Conservation (phyloP, 1,140 invertebrate species). For the Heliconius melpomene region DNA sequence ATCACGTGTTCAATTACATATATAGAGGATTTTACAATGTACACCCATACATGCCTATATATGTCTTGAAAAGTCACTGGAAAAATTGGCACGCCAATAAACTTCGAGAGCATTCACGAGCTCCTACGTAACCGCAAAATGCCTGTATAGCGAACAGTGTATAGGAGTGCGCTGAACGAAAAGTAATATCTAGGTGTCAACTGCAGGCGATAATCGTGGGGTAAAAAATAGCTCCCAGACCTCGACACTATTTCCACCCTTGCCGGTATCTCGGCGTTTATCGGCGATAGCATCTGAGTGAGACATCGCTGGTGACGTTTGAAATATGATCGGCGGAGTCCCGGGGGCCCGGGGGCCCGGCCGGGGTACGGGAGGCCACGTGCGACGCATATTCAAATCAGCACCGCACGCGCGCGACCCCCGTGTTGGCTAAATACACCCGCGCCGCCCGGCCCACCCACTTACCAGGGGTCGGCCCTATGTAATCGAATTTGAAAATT, state of each 20-base stretch:
- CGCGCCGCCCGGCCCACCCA: conserved; percentile 76
- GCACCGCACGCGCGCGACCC: conserved; percentile 75
- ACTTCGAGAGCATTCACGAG: conserved; percentile 62
- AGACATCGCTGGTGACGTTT: conserved; percentile 80
- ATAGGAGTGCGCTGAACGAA: conserved; percentile 59
- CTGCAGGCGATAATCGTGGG: conserved; percentile 76
- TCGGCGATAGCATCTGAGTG: conserved; percentile 80
- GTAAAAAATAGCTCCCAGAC: conserved; percentile 75
- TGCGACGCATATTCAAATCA: conserved; percentile 79
- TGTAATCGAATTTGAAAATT: conserved; percentile 82
- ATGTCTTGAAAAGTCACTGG: conserved; percentile 37
- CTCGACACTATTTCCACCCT: conserved; percentile 73
- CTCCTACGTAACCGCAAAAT: conserved; percentile 61
- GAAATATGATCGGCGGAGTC: conserved; percentile 79
- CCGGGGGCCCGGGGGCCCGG: conserved; percentile 67
- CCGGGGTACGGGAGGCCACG: conserved; percentile 64
- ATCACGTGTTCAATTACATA: background rate
- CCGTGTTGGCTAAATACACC: conserved; percentile 80
- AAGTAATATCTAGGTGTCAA: conserved; percentile 80
- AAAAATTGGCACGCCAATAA: conserved; percentile 68
- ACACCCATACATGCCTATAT: background rate
- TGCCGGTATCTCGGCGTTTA: conserved; percentile 76
- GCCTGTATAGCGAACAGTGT: conserved; percentile 59
- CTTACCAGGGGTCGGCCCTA: conserved; percentile 78
- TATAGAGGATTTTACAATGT: background rate